Evolutionary conservation across 2,797 vertebrate species (phyloP), one percentile per base, ranked within the genome.

Genomic region (Hirundo rustica): DNA sequence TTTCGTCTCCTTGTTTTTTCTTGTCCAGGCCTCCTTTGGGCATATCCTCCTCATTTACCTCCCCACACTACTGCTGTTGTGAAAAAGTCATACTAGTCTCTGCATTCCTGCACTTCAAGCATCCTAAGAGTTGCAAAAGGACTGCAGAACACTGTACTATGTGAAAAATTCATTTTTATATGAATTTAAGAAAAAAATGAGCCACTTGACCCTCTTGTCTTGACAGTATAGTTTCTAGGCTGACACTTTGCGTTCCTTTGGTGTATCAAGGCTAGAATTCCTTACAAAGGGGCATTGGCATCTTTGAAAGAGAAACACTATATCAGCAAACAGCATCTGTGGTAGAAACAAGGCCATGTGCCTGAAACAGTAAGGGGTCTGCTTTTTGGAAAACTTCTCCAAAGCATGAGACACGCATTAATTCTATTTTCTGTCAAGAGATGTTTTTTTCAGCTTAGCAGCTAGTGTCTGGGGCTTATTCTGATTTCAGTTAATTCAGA

Each of bases 401-500:
- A 7, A 80, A 89, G 38, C 53, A 47, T 51, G 29, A 82, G 32
- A 29, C 27, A 57, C 23, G 40, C 30, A 50, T 51, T 82, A 86
- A 93, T 96, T 96, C 42, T 92, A 70, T 91, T 91, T 93, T 87
- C 88, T 92, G 47, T 84, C 78, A 87, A 70, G 66, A 64, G 50
- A 54, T 75, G 40, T 42, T 55, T 93, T 93, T 88, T 74, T 64
- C 67, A 83, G 86, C 85, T 94, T 91, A 89, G 61, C 84, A 89
- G n/a, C 50, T 68, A 48, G 45, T 65, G 68, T 92, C 81, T 95
- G 50, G 57, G 30, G 74, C 76, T 93, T 95, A 79, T 94, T 93
- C 88, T 48, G 57, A 72, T 96, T 96, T 91, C 89, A 84, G n/a
- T 85, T 95, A 84, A 94, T 92, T 84, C 68, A 95, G 87, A 97